Base-by-base conservation (phyloP, 2,888 invertebrate species). In the Gastrophysa polygoni region DNA sequence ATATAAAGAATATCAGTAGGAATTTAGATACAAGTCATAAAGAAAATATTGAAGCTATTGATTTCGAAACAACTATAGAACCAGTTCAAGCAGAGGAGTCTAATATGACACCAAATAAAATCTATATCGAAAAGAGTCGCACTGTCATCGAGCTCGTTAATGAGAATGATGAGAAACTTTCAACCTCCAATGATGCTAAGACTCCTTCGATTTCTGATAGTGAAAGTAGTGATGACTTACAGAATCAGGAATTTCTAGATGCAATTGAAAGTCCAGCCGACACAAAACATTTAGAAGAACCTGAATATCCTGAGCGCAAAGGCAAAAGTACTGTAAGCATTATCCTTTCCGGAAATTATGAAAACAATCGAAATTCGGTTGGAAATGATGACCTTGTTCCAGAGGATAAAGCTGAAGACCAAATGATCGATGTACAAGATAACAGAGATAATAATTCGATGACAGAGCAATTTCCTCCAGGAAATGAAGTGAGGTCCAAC, bases 101-200 rank as follows among this genome's bases (percentile, higher is more conserved):
- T 3, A 29, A 50, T 51, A 66, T 57, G 62, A 67, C 49, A 17
- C 51, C 50, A 47, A 66, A 63, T 20, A 78, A 77, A 73, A 69
- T 77, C 51, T 77, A 79, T 34, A 77, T 80, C 17, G 80, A 80
- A 68, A 82, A 81, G 70, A 81, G 80, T 66, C 79, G 79, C 65
- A 81, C 81, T 1, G 80, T 81, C 1, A 81, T 80, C 46, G 78
- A 80, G 68, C 77, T 81, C 16, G 69, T 75, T 8, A 77, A 79
- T 61, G 70, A 70, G 43, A 67, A 70, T 54, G 69, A 69, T 32
- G 61, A 70, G 57, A 49, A 67, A 43, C 67, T 63, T 1, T 47
- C 21, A 29, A 44, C 66, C 21, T 67, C 68, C 44, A 58, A 64
- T 29, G 54, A 61, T 17, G 34, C 55, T 20, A 55, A 50, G 43